A percentile compares a stretch with the other conserved stretches of the same genome.
phyloP scores from a whole-genome alignment of 2,113 vertebrate species.

The Tetrax tetrax region DNA sequence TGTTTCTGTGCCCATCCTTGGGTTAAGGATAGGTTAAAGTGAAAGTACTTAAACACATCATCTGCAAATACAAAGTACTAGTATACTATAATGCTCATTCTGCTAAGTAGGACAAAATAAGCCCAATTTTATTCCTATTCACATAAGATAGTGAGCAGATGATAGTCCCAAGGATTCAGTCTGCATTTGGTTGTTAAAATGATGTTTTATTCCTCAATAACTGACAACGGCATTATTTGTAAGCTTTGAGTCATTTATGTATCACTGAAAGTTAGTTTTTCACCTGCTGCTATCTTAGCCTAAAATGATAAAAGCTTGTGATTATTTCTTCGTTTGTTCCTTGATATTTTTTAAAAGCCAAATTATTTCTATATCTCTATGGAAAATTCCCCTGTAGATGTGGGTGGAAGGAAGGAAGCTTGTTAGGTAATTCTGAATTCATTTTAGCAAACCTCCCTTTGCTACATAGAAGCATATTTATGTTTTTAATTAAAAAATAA shows the following conservation, averaged over 20 bases:
- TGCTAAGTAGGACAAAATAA: background rate
- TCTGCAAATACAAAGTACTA: background rate
- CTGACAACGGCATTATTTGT: background rate
- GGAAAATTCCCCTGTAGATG: background rate
- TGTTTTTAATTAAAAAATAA: constrained; percentile 65
- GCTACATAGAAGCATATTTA: constrained; percentile 37
- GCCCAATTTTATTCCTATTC: background rate
- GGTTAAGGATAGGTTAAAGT: background rate
- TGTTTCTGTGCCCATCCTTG: background rate
- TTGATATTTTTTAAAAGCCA: background rate
- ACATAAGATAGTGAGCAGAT: background rate
- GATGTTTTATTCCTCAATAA: background rate
- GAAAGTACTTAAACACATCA: background rate
- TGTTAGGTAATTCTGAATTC: constrained; percentile 2
- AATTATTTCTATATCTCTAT: background rate
- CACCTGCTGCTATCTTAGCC: background rate
- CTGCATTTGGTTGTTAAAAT: background rate
- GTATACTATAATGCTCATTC: background rate
- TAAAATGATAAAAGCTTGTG: background rate
- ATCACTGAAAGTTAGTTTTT: background rate
- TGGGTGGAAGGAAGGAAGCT: background rate
- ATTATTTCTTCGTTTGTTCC: background rate
- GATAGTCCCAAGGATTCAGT: background rate
- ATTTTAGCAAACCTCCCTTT: constrained; percentile 10
- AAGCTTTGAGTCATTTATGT: background rate